Evolutionary conservation across 2,797 vertebrate genomes (phyloP).

Genomic region (Danio kyathit): DNA sequence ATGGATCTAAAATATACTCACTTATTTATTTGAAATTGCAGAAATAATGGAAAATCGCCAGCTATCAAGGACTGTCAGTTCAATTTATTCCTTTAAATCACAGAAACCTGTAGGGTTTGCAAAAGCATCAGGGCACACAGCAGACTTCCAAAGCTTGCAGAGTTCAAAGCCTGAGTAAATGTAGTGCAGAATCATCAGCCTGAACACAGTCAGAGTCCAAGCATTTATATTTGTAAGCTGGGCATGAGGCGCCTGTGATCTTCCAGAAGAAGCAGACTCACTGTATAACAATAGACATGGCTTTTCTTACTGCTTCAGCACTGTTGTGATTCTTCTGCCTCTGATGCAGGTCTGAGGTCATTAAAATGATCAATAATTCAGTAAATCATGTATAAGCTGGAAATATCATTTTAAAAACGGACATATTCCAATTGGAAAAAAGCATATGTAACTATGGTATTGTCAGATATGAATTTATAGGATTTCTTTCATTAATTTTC

Average conservation of each 20-base stretch:
- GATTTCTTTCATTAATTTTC: too few relatives aligned
- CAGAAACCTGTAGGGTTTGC: neutral
- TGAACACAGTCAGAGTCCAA: neutral
- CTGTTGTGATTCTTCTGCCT: neutral
- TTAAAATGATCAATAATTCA: neutral
- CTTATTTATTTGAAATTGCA: neutral
- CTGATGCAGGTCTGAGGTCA: neutral
- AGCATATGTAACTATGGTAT: too few relatives aligned
- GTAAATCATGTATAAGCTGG: neutral
- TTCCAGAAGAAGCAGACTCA: neutral
- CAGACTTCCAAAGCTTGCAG: conserved; percentile 19
- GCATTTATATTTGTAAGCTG: neutral
- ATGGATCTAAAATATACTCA: neutral
- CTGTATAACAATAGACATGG: neutral
- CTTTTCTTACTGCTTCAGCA: neutral
- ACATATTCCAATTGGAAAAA: neutral
- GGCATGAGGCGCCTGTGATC: neutral
- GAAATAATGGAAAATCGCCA: neutral
- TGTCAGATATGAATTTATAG: too few relatives aligned
- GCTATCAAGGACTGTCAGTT: neutral
- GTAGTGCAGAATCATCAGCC: neutral
- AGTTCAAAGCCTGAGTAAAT: conserved; percentile 8
- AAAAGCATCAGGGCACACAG: conserved; percentile 9
- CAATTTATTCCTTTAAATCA: neutral
- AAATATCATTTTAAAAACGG: neutral